phyloP scores from a whole-genome alignment of 2,888 invertebrate species.

The Thecophora atra region DNA sequence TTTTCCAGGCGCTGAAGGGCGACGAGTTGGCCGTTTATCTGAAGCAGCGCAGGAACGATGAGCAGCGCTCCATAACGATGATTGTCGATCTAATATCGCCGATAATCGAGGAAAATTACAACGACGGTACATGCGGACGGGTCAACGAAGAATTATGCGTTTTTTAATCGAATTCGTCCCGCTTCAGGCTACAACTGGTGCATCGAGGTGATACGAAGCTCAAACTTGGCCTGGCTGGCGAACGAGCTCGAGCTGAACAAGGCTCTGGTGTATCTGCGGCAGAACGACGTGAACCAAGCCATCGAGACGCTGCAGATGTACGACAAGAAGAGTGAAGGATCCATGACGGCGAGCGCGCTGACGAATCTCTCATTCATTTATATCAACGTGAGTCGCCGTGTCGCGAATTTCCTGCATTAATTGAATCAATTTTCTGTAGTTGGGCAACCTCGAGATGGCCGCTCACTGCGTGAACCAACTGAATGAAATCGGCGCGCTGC shows the following conservation, averaged over 20 bases:
- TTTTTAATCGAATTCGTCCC: too few species aligned
- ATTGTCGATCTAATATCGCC: conserved; percentile 91
- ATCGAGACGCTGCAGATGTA: conserved; percentile 86
- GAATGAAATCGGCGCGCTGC: conserved; percentile 72
- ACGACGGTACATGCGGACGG: conserved; percentile 68
- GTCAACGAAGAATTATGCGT: too few species aligned
- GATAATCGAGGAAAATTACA: conserved; percentile 77
- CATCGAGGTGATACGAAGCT: conserved; percentile 90
- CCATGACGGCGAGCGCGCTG: conserved; percentile 84
- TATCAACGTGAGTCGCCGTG: conserved; percentile 58
- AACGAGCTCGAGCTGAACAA: conserved; percentile 92
- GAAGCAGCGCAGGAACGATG: conserved; percentile 75
- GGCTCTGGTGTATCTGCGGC: conserved; percentile 84
- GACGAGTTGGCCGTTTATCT: conserved; percentile 81
- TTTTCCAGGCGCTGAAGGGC: conserved; percentile 79
- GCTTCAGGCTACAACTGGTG: conserved; percentile 78
- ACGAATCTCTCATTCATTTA: conserved; percentile 86
- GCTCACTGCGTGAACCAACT: conserved; percentile 78
- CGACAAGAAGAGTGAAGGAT: conserved; percentile 81
- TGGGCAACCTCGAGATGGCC: conserved; percentile 82
- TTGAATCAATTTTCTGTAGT: conserved; percentile 67
- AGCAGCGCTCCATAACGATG: conserved; percentile 84
- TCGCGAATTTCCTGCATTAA: background rate
- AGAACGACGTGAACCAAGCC: conserved; percentile 81
- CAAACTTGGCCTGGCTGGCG: conserved; percentile 83